A percentile compares a stretch with the other conserved stretches of the same genome.
Conservation (phyloP, 2,113 vertebrate genomes). For the Siniperca chuatsi region DNA sequence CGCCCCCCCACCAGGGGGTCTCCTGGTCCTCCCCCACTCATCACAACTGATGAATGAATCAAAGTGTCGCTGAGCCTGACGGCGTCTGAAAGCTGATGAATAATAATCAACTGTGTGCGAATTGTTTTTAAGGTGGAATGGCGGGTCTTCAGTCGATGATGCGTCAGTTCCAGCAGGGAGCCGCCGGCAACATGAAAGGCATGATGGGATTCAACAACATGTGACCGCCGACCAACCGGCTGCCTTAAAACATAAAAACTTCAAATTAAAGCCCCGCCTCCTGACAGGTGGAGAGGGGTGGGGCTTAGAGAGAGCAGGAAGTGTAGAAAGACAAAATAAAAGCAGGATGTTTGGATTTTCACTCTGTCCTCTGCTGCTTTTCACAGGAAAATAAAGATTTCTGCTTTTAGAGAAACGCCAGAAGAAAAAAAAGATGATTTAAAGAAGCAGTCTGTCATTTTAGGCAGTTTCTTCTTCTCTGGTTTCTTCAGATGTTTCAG, state of each 20-base stretch:
- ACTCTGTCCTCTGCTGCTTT: slow-evolving; percentile 37
- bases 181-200: slow-evolving; percentile 99
- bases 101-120: too few relatives aligned
- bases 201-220: slow-evolving; percentile 99
- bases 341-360: slow-evolving; percentile 3
- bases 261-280: slow-evolving; percentile 28
- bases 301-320: slow-evolving; percentile 9
- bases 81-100: too few relatives aligned
- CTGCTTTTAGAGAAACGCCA: slow-evolving; percentile 7
- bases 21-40: too few relatives aligned
- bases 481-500: background rate
- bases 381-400: slow-evolving; percentile 5
- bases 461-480: background rate
- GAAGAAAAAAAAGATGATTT: slow-evolving; percentile 6
- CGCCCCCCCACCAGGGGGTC: too few relatives aligned
- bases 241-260: slow-evolving; percentile 77
- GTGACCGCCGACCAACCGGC: slow-evolving; percentile 83
- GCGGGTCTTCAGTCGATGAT: slow-evolving; percentile 99
- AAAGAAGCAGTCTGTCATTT: slow-evolving; percentile 28
- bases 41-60: too few relatives aligned
- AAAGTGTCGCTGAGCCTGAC: too few relatives aligned
- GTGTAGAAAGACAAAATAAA: slow-evolving; percentile 12
- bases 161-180: slow-evolving; percentile 99
- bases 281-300: slow-evolving; percentile 10
- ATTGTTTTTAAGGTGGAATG: slow-evolving; percentile 90